Conservation (phyloP, 2,797 vertebrate genomes). For the Falco columbarius region DNA sequence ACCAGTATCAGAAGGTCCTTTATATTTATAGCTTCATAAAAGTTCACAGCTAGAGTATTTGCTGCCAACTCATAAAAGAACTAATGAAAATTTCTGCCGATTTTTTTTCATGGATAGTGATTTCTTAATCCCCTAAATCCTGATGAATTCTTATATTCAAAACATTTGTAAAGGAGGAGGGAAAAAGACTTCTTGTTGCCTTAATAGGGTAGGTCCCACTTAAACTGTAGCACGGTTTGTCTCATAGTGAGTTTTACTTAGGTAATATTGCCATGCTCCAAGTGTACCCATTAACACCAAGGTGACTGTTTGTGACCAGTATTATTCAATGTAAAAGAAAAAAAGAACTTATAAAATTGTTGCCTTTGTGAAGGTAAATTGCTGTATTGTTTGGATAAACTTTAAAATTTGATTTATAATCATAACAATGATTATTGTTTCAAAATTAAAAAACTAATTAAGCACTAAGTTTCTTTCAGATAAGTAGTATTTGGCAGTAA, state of each 20-base stretch:
- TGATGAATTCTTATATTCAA: slow-evolving; percentile 74
- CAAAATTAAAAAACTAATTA: slow-evolving; percentile 57
- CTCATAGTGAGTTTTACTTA: neutral
- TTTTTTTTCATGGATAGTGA: slow-evolving; percentile 61
- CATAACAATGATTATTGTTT: slow-evolving; percentile 29
- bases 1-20: slow-evolving; percentile 80
- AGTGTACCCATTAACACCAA: neutral
- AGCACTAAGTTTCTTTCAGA: slow-evolving; percentile 51
- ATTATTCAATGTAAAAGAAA: neutral
- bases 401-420: slow-evolving; percentile 41
- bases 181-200: slow-evolving; percentile 50
- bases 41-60: slow-evolving; percentile 77
- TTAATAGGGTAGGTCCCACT: slow-evolving; percentile 32
- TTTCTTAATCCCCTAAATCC: slow-evolving; percentile 75
- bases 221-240: neutral
- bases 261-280: neutral
- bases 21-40: slow-evolving; percentile 83
- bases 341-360: neutral
- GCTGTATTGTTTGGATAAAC: slow-evolving; percentile 28
- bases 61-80: slow-evolving; percentile 80
- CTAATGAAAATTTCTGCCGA: slow-evolving; percentile 78
- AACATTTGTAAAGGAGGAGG: slow-evolving; percentile 53
- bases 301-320: neutral
- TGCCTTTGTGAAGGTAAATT: slow-evolving; percentile 31
- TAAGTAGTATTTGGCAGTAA: slow-evolving; percentile 51